A percentile compares a stretch with the other conserved stretches of the same genome.
Evolutionary conservation across 1,140 invertebrate species (phyloP).

Genomic region (Drosophila orena): DNA sequence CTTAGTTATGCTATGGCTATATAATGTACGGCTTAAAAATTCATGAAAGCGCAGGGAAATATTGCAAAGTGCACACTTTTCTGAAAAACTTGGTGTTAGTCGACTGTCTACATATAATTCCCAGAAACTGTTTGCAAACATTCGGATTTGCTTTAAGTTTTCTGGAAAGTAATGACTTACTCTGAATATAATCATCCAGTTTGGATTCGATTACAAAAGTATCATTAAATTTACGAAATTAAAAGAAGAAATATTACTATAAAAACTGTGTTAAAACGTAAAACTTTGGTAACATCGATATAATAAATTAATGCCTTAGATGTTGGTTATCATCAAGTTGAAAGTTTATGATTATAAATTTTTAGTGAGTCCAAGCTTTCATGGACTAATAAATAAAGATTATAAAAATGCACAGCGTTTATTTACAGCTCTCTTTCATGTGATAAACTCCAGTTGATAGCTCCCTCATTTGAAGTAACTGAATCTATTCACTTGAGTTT

Average conservation of each 20-base stretch:
- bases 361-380: background rate
- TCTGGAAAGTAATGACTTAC: background rate
- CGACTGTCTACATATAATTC: background rate
- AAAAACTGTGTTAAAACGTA: background rate
- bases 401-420: constrained; percentile 4
- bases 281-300: background rate
- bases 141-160: background rate
- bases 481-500: constrained; percentile 28
- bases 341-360: background rate
- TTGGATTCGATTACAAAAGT: no score
- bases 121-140: constrained; percentile 1
- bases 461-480: background rate
- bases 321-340: background rate
- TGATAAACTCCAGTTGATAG: constrained; percentile 27
- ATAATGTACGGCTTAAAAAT: constrained; percentile 44
- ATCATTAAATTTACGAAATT: no score
- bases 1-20: constrained; percentile 10
- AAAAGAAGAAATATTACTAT: background rate
- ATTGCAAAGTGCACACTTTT: constrained; percentile 37
- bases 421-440: constrained; percentile 5
- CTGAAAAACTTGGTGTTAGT: constrained; percentile 24
- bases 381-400: constrained; percentile 3
- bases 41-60: constrained; percentile 34
- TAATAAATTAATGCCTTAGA: constrained; percentile 1
- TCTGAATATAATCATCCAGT: background rate